These are phyloP conservation scores for Noctua janthina DNA, from an alignment of 2,888 invertebrate species.

Conservation along the genomic window DNA sequence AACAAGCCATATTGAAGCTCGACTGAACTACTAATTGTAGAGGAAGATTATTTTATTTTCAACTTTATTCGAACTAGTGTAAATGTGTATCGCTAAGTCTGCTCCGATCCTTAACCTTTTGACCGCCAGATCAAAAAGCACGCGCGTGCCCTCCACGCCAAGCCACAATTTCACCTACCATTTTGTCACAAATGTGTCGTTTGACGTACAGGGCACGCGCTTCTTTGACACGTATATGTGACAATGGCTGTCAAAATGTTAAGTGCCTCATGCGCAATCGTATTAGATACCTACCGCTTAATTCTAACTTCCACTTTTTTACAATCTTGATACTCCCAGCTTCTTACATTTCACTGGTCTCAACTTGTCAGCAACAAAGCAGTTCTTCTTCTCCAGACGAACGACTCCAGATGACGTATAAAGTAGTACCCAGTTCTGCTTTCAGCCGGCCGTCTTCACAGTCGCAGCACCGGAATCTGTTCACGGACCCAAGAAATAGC, in stretches of 20 bases:
- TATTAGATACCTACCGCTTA: background rate
- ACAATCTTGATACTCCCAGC: constrained; percentile 18
- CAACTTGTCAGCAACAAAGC: constrained; percentile 20
- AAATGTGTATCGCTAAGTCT: too few species aligned
- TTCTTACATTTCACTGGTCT: constrained; percentile 11
- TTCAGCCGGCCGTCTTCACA: constrained; percentile 20
- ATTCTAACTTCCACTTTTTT: constrained; percentile 5
- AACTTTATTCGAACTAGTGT: background rate
- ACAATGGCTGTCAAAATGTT: too few species aligned
- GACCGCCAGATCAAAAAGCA: too few species aligned
- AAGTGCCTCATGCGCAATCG: constrained; percentile 9
- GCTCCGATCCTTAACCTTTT: too few species aligned
- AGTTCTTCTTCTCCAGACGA: constrained; percentile 29
- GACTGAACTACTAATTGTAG: background rate
- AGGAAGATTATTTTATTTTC: background rate
- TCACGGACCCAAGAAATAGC: background rate
- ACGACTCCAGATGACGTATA: background rate
- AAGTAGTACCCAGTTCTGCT: constrained; percentile 2
- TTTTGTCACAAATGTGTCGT: too few species aligned
- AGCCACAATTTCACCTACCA: too few species aligned
- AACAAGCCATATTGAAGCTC: background rate
- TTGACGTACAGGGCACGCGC: too few species aligned
- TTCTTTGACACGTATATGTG: too few species aligned
- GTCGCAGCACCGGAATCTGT: background rate
- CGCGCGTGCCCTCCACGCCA: too few species aligned